These are phyloP conservation scores for Agonum fuliginosum DNA, from an alignment of 2,888 invertebrate species.

Conservation along the genomic window DNA sequence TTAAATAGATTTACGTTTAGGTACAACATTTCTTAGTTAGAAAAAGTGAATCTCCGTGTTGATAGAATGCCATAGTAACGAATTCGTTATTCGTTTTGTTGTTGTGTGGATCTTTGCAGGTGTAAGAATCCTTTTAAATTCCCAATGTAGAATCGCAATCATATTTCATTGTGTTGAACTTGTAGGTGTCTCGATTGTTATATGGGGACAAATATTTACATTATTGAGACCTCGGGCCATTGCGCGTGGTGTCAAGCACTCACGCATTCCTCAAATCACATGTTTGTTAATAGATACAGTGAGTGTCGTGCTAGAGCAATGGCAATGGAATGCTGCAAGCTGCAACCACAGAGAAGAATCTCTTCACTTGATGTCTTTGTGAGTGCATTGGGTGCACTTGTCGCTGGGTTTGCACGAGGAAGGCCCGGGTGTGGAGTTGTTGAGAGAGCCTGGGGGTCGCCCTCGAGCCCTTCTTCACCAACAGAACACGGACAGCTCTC, in stretches of 20 bases:
- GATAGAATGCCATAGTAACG: constrained; percentile 26
- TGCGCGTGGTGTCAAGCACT: not conserved
- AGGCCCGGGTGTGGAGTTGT: not conserved
- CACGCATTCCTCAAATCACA: constrained; percentile 22
- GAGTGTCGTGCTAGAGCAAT: not conserved
- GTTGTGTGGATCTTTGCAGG: constrained; percentile 36
- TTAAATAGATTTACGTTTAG: constrained; percentile 19
- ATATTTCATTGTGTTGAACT: constrained; percentile 49
- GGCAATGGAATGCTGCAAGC: no score
- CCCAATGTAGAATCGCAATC: constrained; percentile 25
- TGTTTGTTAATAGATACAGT: not conserved
- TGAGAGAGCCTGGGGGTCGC: constrained; percentile 4
- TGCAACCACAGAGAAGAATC: no score
- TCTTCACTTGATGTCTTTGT: constrained; percentile 13
- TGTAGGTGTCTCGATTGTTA: constrained; percentile 54
- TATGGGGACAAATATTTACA: constrained; percentile 55
- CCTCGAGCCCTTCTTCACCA: constrained; percentile 77
- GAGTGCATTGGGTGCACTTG: constrained; percentile 31
- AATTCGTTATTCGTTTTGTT: constrained; percentile 39
- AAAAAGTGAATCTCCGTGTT: constrained; percentile 21
- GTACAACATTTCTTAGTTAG: constrained; percentile 39
- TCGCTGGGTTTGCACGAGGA: not conserved
- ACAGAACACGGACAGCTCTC: constrained; percentile 86
- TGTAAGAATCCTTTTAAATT: constrained; percentile 45
- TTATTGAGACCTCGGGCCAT: constrained; percentile 36